Evolutionary conservation across 2,113 vertebrate species (phyloP).

Genomic region (Melanocharis versteri): DNA sequence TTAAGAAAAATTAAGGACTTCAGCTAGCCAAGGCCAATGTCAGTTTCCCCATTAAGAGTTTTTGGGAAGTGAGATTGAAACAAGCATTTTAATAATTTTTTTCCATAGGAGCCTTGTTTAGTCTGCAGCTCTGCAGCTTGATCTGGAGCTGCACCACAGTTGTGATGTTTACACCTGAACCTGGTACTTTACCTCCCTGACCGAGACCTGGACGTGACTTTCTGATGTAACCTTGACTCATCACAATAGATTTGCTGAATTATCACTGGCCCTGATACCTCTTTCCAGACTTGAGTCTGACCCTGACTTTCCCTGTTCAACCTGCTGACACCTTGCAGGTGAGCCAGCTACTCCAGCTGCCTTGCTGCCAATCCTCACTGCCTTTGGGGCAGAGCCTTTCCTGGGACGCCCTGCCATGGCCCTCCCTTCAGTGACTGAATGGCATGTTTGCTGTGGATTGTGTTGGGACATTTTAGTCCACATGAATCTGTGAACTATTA

Average conservation of each 20-base stretch:
- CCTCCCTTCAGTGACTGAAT: background rate
- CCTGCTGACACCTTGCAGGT: background rate
- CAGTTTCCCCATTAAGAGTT: background rate
- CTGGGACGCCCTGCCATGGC: background rate
- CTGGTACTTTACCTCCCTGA: background rate
- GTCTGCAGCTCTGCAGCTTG: background rate
- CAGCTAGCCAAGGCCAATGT: background rate
- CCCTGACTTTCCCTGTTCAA: background rate
- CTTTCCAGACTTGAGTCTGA: background rate
- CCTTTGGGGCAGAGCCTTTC: background rate
- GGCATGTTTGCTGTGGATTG: background rate
- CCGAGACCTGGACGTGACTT: background rate
- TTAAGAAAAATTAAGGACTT: background rate
- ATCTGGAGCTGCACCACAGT: background rate
- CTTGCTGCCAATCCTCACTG: fast-evolving
- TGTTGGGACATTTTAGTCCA: background rate
- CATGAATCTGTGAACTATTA: background rate
- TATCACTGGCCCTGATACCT: background rate
- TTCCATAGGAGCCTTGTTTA: background rate
- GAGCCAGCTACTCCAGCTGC: background rate
- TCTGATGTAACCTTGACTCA: background rate
- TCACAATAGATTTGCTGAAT: background rate
- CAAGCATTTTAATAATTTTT: background rate
- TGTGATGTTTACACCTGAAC: background rate
- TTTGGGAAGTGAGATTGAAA: background rate